phyloP scores from a whole-genome alignment of 2,888 invertebrate genomes.

The Tanytarsus gracilentus region DNA sequence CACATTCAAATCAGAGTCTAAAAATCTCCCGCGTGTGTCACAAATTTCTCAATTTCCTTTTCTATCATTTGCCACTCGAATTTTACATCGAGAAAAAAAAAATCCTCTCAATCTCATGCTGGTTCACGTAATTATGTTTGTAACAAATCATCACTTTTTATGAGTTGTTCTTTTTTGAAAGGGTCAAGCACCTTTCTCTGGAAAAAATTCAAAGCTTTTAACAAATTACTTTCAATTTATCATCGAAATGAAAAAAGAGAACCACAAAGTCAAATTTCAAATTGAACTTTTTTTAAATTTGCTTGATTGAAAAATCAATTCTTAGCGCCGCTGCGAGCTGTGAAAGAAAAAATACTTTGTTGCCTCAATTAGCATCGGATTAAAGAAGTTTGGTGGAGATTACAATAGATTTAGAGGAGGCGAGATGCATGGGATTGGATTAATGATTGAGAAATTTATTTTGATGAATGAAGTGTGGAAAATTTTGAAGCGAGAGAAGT shows the following conservation, averaged over 20 bases:
- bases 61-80: not conserved
- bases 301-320: not conserved
- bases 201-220: no score
- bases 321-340: not conserved
- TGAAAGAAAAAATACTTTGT: not conserved
- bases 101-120: slow-evolving; percentile 3
- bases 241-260: not conserved
- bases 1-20: not conserved
- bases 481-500: no score
- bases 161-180: not conserved
- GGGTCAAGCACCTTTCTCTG: slow-evolving; percentile 2
- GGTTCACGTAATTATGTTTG: slow-evolving; percentile 10
- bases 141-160: slow-evolving; percentile 13
- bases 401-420: no score
- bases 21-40: slow-evolving; percentile 1
- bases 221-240: slow-evolving; percentile 12
- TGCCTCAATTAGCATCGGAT: not conserved
- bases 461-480: no score
- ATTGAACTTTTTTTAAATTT: not conserved
- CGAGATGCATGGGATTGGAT: no score
- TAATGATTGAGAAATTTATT: no score
- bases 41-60: not conserved
- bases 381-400: not conserved
- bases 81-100: not conserved
- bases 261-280: not conserved